phyloP scores from a whole-genome alignment of 2,797 vertebrate species.

The Atherinosoma microstoma region DNA sequence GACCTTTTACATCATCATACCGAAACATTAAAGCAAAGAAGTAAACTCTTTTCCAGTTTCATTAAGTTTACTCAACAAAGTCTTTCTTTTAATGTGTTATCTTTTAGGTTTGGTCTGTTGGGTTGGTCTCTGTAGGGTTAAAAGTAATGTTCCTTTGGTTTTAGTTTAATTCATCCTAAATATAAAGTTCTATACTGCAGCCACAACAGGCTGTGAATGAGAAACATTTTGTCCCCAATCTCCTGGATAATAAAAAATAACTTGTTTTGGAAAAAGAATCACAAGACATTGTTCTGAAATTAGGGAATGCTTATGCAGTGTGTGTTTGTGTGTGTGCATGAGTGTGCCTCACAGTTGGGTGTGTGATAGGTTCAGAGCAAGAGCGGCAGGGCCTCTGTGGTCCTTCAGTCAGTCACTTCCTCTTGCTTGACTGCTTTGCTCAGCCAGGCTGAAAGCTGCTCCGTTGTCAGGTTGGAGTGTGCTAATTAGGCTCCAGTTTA shows the following conservation, averaged over 20 bases:
- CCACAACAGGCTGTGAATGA: neutral
- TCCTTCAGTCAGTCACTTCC: constrained; percentile 89
- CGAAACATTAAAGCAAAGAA: neutral
- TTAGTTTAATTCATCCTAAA: neutral
- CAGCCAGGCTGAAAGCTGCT: constrained; percentile 92
- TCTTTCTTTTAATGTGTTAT: neutral
- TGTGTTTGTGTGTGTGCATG: constrained; percentile 24
- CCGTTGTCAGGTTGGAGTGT: constrained; percentile 93
- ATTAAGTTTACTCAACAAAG: neutral
- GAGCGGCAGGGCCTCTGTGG: constrained; percentile 75
- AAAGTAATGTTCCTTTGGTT: neutral
- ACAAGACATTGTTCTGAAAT: constrained; percentile 5
- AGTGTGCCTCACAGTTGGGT: constrained; percentile 68
- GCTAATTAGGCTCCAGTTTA: constrained; percentile 97
- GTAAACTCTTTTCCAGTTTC: neutral
- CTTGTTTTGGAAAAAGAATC: neutral
- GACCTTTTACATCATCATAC: neutral
- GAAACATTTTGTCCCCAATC: neutral
- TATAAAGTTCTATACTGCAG: neutral
- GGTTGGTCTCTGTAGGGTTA: neutral
- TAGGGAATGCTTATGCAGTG: neutral
- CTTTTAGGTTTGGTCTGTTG: neutral
- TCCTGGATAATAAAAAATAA: neutral
- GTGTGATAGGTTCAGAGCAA: constrained; percentile 67
- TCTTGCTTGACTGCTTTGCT: constrained; percentile 92